Base-by-base conservation (phyloP, 2,888 invertebrate genomes). In the Tiphia femorata region DNA sequence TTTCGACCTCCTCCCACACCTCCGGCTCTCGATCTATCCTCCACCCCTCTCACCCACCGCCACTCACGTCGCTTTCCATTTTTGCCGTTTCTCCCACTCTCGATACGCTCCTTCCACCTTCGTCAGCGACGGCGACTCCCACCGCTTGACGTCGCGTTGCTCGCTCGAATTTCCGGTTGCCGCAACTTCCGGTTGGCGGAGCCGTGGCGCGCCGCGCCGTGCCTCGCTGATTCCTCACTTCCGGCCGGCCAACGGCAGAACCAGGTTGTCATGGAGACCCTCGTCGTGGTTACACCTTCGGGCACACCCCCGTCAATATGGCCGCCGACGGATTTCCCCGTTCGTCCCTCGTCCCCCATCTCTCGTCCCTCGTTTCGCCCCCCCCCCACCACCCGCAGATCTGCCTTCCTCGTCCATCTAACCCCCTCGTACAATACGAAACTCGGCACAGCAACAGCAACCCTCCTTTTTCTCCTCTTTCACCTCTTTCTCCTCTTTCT, bases 191-290 rank as follows among this genome's bases (percentile, higher is more conserved):
- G 73, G 73, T 68, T 70, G 75, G 67, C 64, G 72, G 67, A n/a
- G 42, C 38, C 43, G 33, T 47, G n/a, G 52, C 51, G 62, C 42
- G 54, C 49, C 57, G 62, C 64, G 58, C 56, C 58, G 64, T 42
- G 49, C 51, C 57, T 47, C 48, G 43, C n/a, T n/a, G 50, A 49
- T 49, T 33, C 43, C 43, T 59, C 61, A 58, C 55, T 70, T 67
- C 66, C 70, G 71, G 72, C 58, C 60, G 65, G 66, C 62, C 69
- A 66, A 71, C n/a, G 73, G 73, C 69, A 56, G 67, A 73, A 75
- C 62, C 68, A 67, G 49, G 80, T 81, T 62, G 72, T 64, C 79
- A 78, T 79, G 79, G 78, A 53, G 63, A 80, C 76, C 23, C 46
- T 30, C 41, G 38, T 10, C 33, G 37, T 23, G 77, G 72, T 60